phyloP scores from a whole-genome alignment of 2,113 vertebrate genomes.

The Eulemur macaco region DNA sequence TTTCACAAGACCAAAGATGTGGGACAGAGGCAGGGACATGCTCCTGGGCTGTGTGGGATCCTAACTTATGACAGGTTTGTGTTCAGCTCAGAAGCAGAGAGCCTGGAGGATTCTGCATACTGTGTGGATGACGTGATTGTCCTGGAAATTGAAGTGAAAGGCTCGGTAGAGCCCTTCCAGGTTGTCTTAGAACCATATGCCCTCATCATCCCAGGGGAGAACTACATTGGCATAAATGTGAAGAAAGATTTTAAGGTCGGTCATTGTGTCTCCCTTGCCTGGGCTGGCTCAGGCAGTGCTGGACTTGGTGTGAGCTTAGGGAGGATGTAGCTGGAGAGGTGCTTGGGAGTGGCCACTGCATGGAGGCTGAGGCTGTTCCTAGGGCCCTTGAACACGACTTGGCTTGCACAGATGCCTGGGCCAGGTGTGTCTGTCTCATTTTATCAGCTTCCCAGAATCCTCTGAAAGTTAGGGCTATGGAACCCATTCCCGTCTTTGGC shows the following conservation, averaged over 20 bases:
- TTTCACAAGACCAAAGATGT: background rate
- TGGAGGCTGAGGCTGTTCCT: background rate
- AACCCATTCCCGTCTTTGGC: background rate
- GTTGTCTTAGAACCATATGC: constrained; percentile 92
- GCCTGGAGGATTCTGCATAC: constrained; percentile 21
- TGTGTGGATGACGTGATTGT: constrained; percentile 82
- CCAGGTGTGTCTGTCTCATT: background rate
- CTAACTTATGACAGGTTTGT: background rate
- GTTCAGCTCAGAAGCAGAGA: constrained; percentile 72
- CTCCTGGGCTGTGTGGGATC: rapidly evolving
- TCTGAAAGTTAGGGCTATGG: background rate
- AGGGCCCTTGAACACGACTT: rapidly evolving
- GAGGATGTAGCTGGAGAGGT: rapidly evolving
- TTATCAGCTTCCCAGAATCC: background rate
- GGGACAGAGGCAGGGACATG: background rate
- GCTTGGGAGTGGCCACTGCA: rapidly evolving
- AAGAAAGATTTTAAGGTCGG: constrained; percentile 90
- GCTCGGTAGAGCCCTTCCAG: constrained; percentile 87
- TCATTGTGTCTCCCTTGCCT: no score
- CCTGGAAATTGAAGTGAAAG: constrained; percentile 94
- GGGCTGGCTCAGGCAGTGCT: background rate
- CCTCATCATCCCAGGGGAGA: constrained; percentile 90
- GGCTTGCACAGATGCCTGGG: background rate
- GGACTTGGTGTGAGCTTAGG: rapidly evolving
- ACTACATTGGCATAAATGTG: constrained; percentile 85